Evolutionary conservation across 2,113 vertebrate species (phyloP), one percentile per base, ranked within the genome.

Genomic region (Ochotona curzoniae): DNA sequence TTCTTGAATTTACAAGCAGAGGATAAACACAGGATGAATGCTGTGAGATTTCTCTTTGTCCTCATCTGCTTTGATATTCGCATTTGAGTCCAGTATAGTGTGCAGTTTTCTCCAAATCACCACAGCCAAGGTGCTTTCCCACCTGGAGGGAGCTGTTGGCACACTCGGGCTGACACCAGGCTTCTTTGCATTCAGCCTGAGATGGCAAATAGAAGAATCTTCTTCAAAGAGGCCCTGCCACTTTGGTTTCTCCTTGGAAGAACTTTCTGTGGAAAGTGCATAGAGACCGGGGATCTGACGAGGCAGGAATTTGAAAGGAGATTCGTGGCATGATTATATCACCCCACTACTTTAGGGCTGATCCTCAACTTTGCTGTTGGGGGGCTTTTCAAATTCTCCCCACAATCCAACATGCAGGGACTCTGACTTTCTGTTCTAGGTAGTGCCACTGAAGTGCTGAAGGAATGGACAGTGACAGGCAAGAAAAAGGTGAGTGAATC

Each of bases 391-490:
- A 70, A 82, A 90, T 30, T 74, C 54, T 87, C 2, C 28, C 28
- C 66, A 67, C 30, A 82, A 14, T 89, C 86, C 54, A 75, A 23
- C 93, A 63, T 54, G 0, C 28, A 57, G 66, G 35, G 38, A 70
- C 21, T 69, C 8, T 81, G n/a, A 64, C 1, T 3, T 89, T 95
- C 92, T 35, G 4, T 96, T 97, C 26, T 94, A 99, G 99, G 99
- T 23, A 99, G 98, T 57, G 99, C 99, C 81, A 98, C 97, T 21
- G 99, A 99, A 95, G 99, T 99, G 69, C 97, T 99, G 96, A 99
- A 99, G 96, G 99, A 99, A 96, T 99, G 99, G 99, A 99, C 98
- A 82, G 98, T 99, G 60, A 99, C 99, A 0, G 99, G 99, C 92
- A 99, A 99, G 97, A 99, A 99, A 98, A 99, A 99, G 99, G 99